Evolutionary conservation across 2,888 invertebrate genomes (phyloP).

Genomic region (Protophormia terraenovae): DNA sequence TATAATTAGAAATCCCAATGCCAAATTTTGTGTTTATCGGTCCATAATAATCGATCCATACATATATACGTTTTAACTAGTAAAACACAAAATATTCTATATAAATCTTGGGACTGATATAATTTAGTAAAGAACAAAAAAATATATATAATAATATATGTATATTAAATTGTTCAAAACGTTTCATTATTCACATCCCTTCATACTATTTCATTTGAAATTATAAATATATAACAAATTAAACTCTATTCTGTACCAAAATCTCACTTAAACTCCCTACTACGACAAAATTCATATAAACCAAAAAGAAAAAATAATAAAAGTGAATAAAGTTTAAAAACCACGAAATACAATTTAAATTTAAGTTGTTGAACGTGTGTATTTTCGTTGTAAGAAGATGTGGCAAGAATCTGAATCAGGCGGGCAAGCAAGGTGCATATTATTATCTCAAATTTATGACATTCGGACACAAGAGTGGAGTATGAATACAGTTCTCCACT

Average conservation of each 20-base stretch:
- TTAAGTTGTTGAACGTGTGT: slow-evolving; percentile 70
- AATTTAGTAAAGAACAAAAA: slow-evolving; percentile 6
- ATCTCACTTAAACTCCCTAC: slow-evolving; percentile 25
- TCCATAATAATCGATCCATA: no score
- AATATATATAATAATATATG: not conserved
- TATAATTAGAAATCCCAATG: no score
- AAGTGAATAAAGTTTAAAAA: slow-evolving; percentile 44
- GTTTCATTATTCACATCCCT: slow-evolving; percentile 14
- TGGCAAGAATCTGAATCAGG: slow-evolving; percentile 35
- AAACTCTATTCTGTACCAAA: slow-evolving; percentile 6
- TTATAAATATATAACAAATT: slow-evolving; percentile 42
- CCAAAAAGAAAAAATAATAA: not conserved
- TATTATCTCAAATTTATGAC: slow-evolving; percentile 79
- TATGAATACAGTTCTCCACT: slow-evolving; percentile 19
- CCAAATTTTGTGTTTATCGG: no score
- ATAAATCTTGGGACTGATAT: no score
- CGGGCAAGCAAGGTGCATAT: slow-evolving; percentile 77
- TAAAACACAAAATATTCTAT: no score
- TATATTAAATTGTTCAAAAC: slow-evolving; percentile 34
- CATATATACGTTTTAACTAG: no score
- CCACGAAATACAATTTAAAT: slow-evolving; percentile 69
- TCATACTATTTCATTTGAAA: slow-evolving; percentile 37
- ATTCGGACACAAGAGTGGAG: slow-evolving; percentile 68
- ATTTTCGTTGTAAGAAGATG: slow-evolving; percentile 48
- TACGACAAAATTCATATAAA: slow-evolving; percentile 47